Evolutionary conservation across 2,113 vertebrate species (phyloP).

Genomic region (Syngnathus floridae): DNA sequence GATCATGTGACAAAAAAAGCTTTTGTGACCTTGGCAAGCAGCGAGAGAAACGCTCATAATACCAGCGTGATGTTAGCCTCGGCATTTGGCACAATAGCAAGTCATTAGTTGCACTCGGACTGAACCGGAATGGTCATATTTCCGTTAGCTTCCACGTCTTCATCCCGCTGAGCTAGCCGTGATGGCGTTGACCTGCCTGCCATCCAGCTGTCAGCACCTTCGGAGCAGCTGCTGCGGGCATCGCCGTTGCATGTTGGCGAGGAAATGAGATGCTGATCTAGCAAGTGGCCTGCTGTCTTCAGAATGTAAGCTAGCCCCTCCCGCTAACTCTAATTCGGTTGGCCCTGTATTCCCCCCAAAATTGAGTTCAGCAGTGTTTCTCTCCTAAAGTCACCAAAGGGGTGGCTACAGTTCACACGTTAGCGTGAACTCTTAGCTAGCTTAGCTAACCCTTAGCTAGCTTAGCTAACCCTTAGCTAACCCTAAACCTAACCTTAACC

Average conservation of each 20-base stretch:
- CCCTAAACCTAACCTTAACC: too few species aligned
- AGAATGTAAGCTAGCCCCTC: background rate
- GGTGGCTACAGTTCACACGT: too few species aligned
- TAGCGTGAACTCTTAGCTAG: too few species aligned
- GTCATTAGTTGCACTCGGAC: background rate
- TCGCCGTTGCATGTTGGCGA: background rate
- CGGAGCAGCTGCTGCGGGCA: background rate
- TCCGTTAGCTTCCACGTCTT: conserved; percentile 10
- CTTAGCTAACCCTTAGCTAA: too few species aligned
- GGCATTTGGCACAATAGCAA: background rate
- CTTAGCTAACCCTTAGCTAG: too few species aligned
- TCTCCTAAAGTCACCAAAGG: too few species aligned
- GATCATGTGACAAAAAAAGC: background rate
- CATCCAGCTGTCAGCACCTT: conserved; percentile 29
- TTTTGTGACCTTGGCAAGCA: background rate
- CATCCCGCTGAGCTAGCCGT: conserved; percentile 21
- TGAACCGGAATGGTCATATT: background rate
- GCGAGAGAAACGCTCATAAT: background rate
- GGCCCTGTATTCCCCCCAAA: too few species aligned
- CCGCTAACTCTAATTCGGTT: too few species aligned
- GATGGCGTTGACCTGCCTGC: conserved; percentile 32
- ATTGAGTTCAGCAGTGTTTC: too few species aligned
- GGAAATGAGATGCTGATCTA: background rate
- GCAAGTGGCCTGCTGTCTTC: background rate
- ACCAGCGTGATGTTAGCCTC: background rate